Conservation (phyloP, 2,888 invertebrate genomes). For the Polymixis flavicincta region DNA sequence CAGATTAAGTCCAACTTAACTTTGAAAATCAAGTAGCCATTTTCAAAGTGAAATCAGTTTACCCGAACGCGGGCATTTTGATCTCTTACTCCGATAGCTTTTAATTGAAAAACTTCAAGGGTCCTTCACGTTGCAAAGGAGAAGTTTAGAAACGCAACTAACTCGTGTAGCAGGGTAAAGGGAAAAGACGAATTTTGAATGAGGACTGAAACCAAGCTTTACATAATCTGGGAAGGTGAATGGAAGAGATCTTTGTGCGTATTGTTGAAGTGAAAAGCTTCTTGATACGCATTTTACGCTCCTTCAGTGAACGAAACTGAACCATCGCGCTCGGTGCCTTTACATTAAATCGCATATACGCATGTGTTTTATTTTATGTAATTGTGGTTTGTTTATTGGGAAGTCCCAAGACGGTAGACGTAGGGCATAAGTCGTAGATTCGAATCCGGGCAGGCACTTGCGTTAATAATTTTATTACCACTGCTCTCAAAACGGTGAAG, state of each 20-base stretch:
- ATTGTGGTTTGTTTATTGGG: neutral
- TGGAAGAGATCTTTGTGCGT: constrained; percentile 2
- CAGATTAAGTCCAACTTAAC: constrained; percentile 34
- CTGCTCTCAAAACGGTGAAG: too few species aligned
- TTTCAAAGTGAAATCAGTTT: constrained; percentile 62
- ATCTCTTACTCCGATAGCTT: constrained; percentile 68
- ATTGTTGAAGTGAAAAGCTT: neutral
- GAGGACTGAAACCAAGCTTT: constrained; percentile 1
- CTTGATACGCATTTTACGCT: neutral
- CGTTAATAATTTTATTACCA: too few species aligned
- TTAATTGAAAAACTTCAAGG: constrained; percentile 80
- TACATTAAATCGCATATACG: neutral
- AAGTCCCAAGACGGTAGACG: too few species aligned
- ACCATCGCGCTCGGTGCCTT: neutral
- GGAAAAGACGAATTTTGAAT: constrained; percentile 47
- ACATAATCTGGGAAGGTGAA: constrained; percentile 11
- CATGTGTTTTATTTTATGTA: neutral
- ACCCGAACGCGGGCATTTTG: constrained; percentile 65
- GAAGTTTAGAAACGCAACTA: constrained; percentile 51
- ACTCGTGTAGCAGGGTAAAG: constrained; percentile 42
- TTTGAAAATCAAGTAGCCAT: constrained; percentile 41
- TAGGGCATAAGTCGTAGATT: too few species aligned
- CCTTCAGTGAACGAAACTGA: neutral
- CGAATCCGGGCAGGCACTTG: too few species aligned
- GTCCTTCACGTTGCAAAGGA: constrained; percentile 56